phyloP scores from a whole-genome alignment of 1,140 invertebrate species.

The Lethrus apterus region DNA sequence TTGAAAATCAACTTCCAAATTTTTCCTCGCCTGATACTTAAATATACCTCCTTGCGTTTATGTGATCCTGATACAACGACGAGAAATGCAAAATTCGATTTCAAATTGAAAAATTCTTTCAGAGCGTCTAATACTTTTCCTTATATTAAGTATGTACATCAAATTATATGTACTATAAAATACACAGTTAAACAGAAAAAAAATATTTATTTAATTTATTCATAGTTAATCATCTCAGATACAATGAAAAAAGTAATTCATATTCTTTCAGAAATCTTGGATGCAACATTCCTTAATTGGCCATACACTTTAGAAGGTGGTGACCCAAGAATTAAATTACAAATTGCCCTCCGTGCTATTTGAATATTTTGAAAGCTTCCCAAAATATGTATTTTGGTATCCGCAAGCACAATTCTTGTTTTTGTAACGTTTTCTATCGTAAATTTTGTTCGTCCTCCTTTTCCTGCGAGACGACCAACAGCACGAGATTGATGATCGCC shows the following conservation, averaged over 20 bases:
- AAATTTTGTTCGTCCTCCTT: conserved; percentile 94
- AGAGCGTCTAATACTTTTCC: too few relatives aligned
- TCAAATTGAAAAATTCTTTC: too few relatives aligned
- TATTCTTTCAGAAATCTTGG: conserved; percentile 72
- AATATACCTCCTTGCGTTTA: too few relatives aligned
- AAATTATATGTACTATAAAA: conserved; percentile 6
- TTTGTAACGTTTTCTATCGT: conserved; percentile 99
- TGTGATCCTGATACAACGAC: too few relatives aligned
- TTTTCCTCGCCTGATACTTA: too few relatives aligned
- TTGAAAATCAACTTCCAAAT: too few relatives aligned
- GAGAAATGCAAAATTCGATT: too few relatives aligned
- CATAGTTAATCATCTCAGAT: too few relatives aligned
- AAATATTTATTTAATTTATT: conserved; percentile 18
- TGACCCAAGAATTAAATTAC: conserved; percentile 94
- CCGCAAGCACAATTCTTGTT: conserved; percentile 95
- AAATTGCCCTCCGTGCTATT: conserved; percentile 90
- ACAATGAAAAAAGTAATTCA: conserved; percentile 67
- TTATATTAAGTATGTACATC: not conserved
- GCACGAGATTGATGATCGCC: conserved; percentile 94
- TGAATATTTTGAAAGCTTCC: conserved; percentile 98
- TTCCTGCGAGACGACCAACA: conserved; percentile 93
- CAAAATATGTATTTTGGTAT: conserved; percentile 94
- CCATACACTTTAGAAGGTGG: conserved; percentile 96
- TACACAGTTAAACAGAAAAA: conserved; percentile 4
- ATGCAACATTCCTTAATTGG: conserved; percentile 77